Conservation (phyloP, 2,797 vertebrate species). For the Sebastes reedi region DNA sequence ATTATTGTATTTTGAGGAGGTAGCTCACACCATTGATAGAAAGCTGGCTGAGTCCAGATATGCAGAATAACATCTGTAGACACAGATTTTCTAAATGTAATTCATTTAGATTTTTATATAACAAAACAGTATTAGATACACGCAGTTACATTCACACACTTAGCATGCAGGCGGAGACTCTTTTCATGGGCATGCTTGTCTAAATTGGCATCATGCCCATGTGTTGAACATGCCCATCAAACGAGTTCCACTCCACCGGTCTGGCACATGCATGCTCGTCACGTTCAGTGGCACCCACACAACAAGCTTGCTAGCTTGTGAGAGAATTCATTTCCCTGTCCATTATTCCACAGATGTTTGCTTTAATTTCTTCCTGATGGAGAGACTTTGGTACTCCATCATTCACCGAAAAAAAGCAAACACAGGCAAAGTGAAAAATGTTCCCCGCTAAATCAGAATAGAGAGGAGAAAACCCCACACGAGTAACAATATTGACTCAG, state of each 20-base stretch:
- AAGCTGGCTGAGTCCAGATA: background rate
- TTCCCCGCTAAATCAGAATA: conserved; percentile 47
- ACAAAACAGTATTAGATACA: background rate
- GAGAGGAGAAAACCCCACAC: background rate
- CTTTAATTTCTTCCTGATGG: conserved; percentile 79
- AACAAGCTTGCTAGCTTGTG: conserved; percentile 57
- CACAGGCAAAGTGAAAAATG: conserved; percentile 43
- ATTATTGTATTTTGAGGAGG: background rate
- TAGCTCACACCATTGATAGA: background rate
- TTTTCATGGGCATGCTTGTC: conserved; percentile 74
- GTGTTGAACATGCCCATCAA: conserved; percentile 82
- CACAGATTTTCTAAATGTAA: background rate
- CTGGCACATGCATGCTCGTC: conserved; percentile 78
- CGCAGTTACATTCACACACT: conserved; percentile 30
- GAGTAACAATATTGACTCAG: conserved; percentile 9
- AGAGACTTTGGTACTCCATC: conserved; percentile 69
- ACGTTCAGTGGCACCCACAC: conserved; percentile 75
- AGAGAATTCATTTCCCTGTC: conserved; percentile 78
- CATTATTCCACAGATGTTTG: conserved; percentile 82
- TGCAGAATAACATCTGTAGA: background rate
- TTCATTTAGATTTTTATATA: background rate
- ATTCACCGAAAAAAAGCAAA: conserved; percentile 61
- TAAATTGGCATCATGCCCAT: conserved; percentile 82
- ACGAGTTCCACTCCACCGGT: conserved; percentile 73
- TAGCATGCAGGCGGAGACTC: conserved; percentile 54